A percentile compares a stretch with the other conserved stretches of the same genome.
Evolutionary conservation across 2,888 invertebrate genomes (phyloP).

Genomic region (Lottia scabra): DNA sequence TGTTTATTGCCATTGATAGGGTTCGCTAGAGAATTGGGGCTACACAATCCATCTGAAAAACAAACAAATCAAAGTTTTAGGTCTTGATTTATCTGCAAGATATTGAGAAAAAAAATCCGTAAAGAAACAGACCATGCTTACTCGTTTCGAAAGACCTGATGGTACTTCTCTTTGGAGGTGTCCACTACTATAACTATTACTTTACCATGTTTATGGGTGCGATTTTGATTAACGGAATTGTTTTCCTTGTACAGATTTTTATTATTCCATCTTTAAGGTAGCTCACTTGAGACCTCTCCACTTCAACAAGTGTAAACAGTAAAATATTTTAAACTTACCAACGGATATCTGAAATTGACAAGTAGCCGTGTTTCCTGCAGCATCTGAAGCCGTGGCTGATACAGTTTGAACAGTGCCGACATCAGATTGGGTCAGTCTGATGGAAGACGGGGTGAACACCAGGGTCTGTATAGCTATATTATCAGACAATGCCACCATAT

Average conservation of each 20-base stretch:
- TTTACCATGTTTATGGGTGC: too few species aligned
- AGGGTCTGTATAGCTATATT: constrained; percentile 1
- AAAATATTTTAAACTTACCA: constrained; percentile 2
- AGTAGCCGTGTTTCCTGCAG: constrained; percentile 14
- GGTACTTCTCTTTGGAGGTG: too few species aligned
- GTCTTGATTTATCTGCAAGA: too few species aligned
- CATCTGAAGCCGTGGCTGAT: constrained; percentile 10
- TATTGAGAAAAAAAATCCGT: too few species aligned
- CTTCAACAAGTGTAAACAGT: too few species aligned
- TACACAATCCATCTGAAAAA: constrained; percentile 21
- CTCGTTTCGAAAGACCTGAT: too few species aligned
- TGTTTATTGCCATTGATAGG: constrained; percentile 19
- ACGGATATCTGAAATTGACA: constrained; percentile 20
- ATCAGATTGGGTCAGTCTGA: constrained; percentile 7
- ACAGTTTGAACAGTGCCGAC: constrained; percentile 5
- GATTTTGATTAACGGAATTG: too few species aligned
- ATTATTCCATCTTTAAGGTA: too few species aligned
- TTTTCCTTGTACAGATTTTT: too few species aligned
- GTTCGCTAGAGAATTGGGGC: constrained; percentile 6
- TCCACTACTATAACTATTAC: too few species aligned
- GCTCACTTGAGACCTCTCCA: too few species aligned
- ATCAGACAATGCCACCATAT: constrained; percentile 8
- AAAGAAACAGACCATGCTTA: too few species aligned
- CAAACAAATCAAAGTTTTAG: background rate
- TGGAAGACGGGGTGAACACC: background rate